Evolutionary conservation across 1,140 invertebrate genomes (phyloP).

Genomic region (Panagrolaimus sp.): DNA sequence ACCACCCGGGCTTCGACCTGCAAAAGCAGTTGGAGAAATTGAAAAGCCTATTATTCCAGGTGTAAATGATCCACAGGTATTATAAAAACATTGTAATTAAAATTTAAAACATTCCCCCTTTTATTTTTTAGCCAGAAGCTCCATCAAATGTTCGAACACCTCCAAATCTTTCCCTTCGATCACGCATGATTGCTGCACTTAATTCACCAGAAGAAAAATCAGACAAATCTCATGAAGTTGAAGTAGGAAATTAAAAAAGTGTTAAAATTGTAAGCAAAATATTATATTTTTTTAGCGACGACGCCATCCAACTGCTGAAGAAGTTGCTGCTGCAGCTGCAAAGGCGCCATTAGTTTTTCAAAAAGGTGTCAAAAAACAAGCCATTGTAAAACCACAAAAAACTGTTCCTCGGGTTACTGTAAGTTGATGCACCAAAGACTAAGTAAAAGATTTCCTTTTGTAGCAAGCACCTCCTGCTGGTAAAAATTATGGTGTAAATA

Average conservation of each 20-base stretch:
- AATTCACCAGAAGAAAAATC: conserved; percentile 34
- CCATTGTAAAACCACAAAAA: background rate
- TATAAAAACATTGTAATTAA: background rate
- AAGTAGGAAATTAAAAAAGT: background rate
- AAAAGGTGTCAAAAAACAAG: conserved; percentile 1
- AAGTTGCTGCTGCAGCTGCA: conserved; percentile 8
- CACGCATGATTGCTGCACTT: conserved; percentile 44
- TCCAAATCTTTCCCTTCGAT: conserved; percentile 40
- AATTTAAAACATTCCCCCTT: background rate
- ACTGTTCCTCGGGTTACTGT: conserved; percentile 5
- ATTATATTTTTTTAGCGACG: background rate
- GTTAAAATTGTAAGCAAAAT: background rate
- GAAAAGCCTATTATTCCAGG: conserved; percentile 19
- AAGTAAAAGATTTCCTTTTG: conserved; percentile 5
- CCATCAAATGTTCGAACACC: conserved; percentile 41
- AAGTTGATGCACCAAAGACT: background rate
- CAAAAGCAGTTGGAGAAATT: conserved; percentile 35
- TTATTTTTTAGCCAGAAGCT: conserved; percentile 18
- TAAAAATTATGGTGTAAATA: conserved; percentile 47
- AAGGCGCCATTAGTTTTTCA: conserved; percentile 12
- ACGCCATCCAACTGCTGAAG: conserved; percentile 9
- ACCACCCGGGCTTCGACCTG: conserved; percentile 37
- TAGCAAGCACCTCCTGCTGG: conserved; percentile 34
- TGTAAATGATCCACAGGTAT: conserved; percentile 12
- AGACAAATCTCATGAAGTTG: conserved; percentile 28